A percentile compares a stretch with the other conserved stretches of the same genome.
Evolutionary conservation across 2,888 invertebrate genomes (phyloP).

Genomic region (Melanotus villosus): DNA sequence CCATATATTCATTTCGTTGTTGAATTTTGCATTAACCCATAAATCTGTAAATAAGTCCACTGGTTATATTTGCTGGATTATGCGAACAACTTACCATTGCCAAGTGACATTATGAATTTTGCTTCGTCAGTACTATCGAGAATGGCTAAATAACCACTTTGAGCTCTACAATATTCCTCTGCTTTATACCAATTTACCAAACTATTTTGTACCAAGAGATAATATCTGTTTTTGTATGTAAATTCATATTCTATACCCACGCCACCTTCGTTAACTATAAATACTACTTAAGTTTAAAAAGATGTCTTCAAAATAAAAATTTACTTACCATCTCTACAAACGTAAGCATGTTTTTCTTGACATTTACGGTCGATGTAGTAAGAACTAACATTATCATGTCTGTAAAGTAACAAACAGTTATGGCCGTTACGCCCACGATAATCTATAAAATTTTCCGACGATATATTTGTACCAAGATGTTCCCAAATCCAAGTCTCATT

Average conservation of each 20-base stretch:
- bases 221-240: neutral
- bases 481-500: neutral
- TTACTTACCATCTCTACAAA: slow-evolving; percentile 5
- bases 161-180: neutral
- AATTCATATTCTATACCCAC: neutral
- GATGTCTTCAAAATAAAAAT: too few species aligned
- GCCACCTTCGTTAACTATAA: neutral
- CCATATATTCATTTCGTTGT: neutral
- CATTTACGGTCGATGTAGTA: slow-evolving; percentile 1
- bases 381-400: neutral
- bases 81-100: slow-evolving; percentile 6
- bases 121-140: neutral
- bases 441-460: neutral
- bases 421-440: neutral
- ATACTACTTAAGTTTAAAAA: neutral
- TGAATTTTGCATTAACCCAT: neutral
- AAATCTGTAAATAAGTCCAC: neutral
- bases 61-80: too few species aligned
- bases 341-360: neutral
- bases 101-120: neutral
- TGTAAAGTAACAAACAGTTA: neutral
- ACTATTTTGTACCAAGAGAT: neutral
- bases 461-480: neutral
- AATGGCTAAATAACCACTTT: neutral
- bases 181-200: neutral